Evolutionary conservation across 2,888 invertebrate species (phyloP), one percentile per base, ranked within the genome.

Genomic region (Pammene aurita): DNA sequence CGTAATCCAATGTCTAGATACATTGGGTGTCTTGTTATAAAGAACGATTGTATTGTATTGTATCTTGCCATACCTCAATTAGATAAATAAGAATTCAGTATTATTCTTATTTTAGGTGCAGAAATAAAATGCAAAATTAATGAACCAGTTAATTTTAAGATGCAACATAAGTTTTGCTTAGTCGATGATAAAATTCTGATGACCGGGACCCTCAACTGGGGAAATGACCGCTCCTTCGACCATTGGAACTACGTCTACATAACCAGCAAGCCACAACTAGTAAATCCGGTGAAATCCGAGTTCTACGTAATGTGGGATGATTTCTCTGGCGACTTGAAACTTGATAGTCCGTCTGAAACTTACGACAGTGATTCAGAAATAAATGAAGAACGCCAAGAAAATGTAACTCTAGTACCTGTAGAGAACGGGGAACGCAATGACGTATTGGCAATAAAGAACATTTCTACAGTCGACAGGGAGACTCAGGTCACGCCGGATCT

Each of bases 161-260:
- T 97, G 96, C 96, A 97, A 80, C 96, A 97, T 84, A 97, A 97
- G 85, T 96, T 96, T 88, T 94, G 94, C 61, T 82, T 96, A 67
- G 86, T 96, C 50, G 96, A 96, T 79, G 87, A 89, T 71, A 82
- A 84, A 72, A 82, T 94, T 60, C 83, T 96, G 10, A 93, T 96
- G 78, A 94, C 93, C 67, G 96, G 96, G 48, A 96, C 96, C 38
- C 93, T 96, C 73, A 96, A 96, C 84, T 96, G 96, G 96, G 96
- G 96, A 13, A 89, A 93, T 77, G 94, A 94, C 78, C 96, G 94
- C 46, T 93, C 95, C 69, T 94, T 93, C 69, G 95, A 95, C 67
- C 95, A 96, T 81, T 94, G 94, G 89, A 96, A 96, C 81, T 95
- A 95, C 77, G 88, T 96, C 5, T 82, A 95, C 57, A 91, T 96